phyloP scores from a whole-genome alignment of 2,797 vertebrate genomes.

The Chrysocyon brachyurus region DNA sequence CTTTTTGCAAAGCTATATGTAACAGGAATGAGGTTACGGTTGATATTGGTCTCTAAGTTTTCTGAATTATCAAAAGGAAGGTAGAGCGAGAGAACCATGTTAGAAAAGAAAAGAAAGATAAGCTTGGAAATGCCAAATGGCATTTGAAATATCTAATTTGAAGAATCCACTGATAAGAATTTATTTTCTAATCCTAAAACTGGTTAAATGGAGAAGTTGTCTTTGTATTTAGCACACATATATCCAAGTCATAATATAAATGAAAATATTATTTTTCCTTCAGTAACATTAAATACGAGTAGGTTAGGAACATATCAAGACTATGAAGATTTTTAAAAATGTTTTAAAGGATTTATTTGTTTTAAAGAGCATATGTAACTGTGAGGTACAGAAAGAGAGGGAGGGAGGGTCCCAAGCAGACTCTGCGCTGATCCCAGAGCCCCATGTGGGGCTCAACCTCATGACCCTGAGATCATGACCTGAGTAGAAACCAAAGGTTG shows the following conservation, averaged over 20 bases:
- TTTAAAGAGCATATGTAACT: not conserved
- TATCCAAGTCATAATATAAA: constrained; percentile 16
- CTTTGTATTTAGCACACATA: not conserved
- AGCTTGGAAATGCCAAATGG: not conserved
- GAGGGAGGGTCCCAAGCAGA: not conserved
- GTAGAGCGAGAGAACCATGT: not conserved
- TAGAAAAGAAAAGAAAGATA: not conserved
- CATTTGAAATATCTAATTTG: not conserved
- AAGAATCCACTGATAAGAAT: not conserved
- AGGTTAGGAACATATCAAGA: not conserved
- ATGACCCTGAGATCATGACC: not conserved
- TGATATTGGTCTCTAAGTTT: not conserved
- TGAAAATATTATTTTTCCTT: constrained; percentile 11
- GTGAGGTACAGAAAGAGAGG: not conserved
- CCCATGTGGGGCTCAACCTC: not conserved
- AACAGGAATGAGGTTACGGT: not conserved
- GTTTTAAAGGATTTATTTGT: not conserved
- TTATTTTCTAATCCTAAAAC: constrained; percentile 13
- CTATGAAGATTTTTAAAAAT: not conserved
- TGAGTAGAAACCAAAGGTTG: not conserved
- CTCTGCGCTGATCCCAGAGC: not conserved
- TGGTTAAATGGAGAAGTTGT: not conserved
- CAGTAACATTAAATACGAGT: not conserved
- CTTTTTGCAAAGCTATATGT: not conserved
- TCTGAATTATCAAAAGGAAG: not conserved